Evolutionary conservation across 2,797 vertebrate species (phyloP).

Genomic region (Parauchenoglanis punctatus): DNA sequence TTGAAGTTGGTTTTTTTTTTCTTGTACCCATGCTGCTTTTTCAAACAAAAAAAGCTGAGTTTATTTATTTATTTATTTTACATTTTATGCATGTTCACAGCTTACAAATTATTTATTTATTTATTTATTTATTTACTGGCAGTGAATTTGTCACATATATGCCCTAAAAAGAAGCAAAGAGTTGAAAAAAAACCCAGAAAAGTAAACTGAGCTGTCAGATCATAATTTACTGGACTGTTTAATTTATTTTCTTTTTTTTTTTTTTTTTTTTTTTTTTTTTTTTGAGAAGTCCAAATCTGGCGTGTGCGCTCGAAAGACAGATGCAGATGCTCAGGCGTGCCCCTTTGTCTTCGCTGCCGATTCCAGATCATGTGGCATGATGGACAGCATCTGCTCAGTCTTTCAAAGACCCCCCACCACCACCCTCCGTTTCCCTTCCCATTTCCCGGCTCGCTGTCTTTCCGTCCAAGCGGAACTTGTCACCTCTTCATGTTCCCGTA

Average conservation of each 20-base stretch:
- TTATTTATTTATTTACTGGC: background rate
- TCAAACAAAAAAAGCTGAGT: background rate
- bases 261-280: background rate
- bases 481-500: constrained; percentile 49
- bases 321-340: constrained; percentile 43
- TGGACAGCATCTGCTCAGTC: constrained; percentile 53
- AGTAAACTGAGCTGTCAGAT: background rate
- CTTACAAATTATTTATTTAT: background rate
- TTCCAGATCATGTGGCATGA: constrained; percentile 36
- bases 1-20: constrained; percentile 53
- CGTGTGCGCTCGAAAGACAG: constrained; percentile 37
- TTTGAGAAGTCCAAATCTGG: background rate
- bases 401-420: constrained; percentile 39
- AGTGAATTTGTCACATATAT: background rate
- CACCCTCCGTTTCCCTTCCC: constrained; percentile 36
- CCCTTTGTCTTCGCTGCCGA: constrained; percentile 47
- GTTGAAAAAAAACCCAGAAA: background rate
- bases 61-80: constrained; percentile 36
- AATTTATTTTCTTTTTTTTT: background rate
- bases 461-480: constrained; percentile 65
- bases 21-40: background rate
- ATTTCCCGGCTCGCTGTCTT: constrained; percentile 46
- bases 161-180: background rate
- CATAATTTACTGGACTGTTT: background rate
- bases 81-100: too few relatives aligned